These are phyloP conservation scores for Pangasianodon hypophthalmus DNA, from an alignment of 2,113 vertebrate species.

Conservation along the genomic window DNA sequence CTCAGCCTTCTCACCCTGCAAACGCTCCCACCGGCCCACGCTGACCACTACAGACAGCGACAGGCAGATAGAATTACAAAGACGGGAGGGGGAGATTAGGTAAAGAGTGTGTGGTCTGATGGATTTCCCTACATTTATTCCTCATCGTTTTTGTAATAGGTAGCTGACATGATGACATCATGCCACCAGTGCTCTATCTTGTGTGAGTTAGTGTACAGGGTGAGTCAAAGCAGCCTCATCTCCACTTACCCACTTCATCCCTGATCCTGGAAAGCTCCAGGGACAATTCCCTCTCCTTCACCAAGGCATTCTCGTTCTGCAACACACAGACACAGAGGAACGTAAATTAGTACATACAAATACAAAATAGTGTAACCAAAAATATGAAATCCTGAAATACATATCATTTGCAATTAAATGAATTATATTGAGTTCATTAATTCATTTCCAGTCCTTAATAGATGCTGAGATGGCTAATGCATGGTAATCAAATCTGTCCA, in stretches of 20 bases:
- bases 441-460: not conserved
- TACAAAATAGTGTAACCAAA: not conserved
- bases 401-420: not conserved
- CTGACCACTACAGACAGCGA: conserved; percentile 74
- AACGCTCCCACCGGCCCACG: conserved; percentile 80
- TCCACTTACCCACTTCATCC: conserved; percentile 96
- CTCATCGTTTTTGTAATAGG: not conserved
- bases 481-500: not conserved
- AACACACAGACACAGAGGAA: conserved; percentile 58
- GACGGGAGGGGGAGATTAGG: not conserved
- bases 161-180: conserved; percentile 21
- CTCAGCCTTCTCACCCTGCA: conserved; percentile 88
- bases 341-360: not conserved
- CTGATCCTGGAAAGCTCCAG: conserved; percentile 88
- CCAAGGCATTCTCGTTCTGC: conserved; percentile 86
- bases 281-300: conserved; percentile 89
- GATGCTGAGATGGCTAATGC: too few species aligned
- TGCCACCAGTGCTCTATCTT: not conserved
- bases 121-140: not conserved
- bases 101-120: not conserved
- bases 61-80: not conserved
- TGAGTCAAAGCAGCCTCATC: not conserved
- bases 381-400: not conserved
- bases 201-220: not conserved
- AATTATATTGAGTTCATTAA: not conserved